These are phyloP conservation scores for Creontiades dilutus DNA, from an alignment of 2,888 invertebrate species.

Conservation along the genomic window DNA sequence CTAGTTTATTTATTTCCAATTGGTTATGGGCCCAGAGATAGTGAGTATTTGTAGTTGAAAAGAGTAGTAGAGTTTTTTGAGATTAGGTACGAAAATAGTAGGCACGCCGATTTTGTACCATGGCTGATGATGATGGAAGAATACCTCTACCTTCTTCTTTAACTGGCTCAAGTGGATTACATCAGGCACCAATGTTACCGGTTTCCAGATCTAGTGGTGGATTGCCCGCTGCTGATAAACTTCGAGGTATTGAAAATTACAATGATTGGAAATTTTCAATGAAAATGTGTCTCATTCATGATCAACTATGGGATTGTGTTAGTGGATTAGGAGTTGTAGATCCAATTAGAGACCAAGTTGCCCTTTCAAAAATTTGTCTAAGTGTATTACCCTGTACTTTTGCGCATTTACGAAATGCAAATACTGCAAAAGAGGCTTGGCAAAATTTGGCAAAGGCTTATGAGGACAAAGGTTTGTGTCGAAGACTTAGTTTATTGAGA, in stretches of 20 bases:
- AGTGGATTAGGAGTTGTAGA: neutral
- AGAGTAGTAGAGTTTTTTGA: too few species aligned
- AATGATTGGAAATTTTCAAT: slow-evolving; percentile 74
- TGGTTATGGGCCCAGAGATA: too few species aligned
- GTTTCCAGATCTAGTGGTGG: neutral
- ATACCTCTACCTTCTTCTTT: neutral
- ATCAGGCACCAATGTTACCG: neutral
- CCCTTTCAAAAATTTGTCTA: slow-evolving; percentile 53
- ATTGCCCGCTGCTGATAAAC: slow-evolving; percentile 17
- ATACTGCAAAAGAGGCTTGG: slow-evolving; percentile 47
- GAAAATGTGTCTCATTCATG: slow-evolving; percentile 68
- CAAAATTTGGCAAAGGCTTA: slow-evolving; percentile 26
- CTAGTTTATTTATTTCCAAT: too few species aligned
- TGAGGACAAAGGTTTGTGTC: slow-evolving; percentile 32
- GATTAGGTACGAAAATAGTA: too few species aligned
- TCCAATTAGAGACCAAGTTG: neutral
- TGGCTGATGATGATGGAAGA: too few species aligned
- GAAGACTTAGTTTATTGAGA: slow-evolving; percentile 39
- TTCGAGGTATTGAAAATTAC: slow-evolving; percentile 65
- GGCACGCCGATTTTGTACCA: too few species aligned
- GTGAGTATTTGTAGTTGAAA: too few species aligned
- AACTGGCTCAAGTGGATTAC: neutral
- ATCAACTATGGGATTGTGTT: slow-evolving; percentile 62
- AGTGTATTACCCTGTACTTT: slow-evolving; percentile 23
- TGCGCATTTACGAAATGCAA: slow-evolving; percentile 38